Percentiles rank a stretch among this genome's conserved stretches.
Conservation (phyloP, 1,140 invertebrate species). For the Aricia agestis region DNA sequence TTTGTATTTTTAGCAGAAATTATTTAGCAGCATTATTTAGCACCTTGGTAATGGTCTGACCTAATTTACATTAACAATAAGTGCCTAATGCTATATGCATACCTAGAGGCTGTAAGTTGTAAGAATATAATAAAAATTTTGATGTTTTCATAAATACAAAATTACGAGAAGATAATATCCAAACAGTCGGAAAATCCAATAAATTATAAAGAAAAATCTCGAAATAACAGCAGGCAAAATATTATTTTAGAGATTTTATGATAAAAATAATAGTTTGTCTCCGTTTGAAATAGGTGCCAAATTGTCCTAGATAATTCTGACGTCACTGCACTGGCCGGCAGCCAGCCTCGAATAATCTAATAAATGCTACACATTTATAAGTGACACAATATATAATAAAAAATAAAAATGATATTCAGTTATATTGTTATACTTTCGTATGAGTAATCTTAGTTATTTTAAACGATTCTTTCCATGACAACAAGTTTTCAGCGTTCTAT, state of each 20-base stretch:
- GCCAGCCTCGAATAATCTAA: constrained; percentile 55
- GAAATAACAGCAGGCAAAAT: constrained; percentile 39
- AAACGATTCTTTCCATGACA: no score
- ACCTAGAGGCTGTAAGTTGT: no score
- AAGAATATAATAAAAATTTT: no score
- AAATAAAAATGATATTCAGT: constrained; percentile 1
- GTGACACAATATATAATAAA: constrained; percentile 27
- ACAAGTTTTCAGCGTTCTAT: no score
- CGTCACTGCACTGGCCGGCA: constrained; percentile 60
- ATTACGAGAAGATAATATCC: no score
- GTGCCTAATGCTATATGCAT: no score
- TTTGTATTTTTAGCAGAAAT: background rate
- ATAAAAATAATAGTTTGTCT: constrained; percentile 64
- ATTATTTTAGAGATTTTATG: constrained; percentile 32
- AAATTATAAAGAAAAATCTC: constrained; percentile 21
- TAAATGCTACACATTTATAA: constrained; percentile 42
- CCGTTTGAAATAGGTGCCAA: constrained; percentile 64
- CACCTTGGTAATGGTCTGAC: no score
- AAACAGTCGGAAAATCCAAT: no score
- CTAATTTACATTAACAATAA: no score
- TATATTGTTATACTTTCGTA: constrained; percentile 4
- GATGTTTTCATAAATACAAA: no score
- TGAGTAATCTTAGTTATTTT: background rate
- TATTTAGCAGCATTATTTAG: no score
- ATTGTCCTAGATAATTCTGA: constrained; percentile 72